Percentiles rank a stretch among this genome's conserved stretches.
phyloP scores from a whole-genome alignment of 37 sponge, comb jelly and placozoan species.

The Petrosia ficiformis region DNA sequence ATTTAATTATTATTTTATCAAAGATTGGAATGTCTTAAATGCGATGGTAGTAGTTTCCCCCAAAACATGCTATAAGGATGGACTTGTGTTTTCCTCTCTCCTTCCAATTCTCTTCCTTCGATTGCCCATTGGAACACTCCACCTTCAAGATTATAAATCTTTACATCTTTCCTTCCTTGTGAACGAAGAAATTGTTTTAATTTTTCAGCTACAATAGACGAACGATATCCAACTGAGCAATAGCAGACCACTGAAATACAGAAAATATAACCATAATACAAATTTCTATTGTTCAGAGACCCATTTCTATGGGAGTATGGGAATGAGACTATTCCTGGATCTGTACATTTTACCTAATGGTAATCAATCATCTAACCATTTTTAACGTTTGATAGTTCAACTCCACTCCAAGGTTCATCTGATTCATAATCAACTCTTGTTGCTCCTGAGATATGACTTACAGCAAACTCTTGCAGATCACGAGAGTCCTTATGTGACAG shows the following conservation, averaged over 20 bases:
- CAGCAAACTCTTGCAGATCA: conserved; percentile 50
- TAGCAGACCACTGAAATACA: conserved; percentile 82
- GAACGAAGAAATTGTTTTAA: conserved; percentile 5
- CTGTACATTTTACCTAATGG: too few species aligned
- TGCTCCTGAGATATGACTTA: conserved; percentile 73
- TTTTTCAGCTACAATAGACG: conserved; percentile 50
- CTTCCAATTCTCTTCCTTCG: conserved; percentile 41
- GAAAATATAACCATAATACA: too few species aligned
- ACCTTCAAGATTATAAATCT: conserved; percentile 77
- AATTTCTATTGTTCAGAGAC: too few species aligned
- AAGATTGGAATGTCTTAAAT: conserved; percentile 33
- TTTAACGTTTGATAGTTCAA: conserved; percentile 1
- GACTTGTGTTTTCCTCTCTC: conserved; percentile 19
- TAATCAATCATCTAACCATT: conserved; percentile 14
- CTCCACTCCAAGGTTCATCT: not conserved
- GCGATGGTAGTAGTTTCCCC: conserved; percentile 59
- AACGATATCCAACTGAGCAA: conserved; percentile 86
- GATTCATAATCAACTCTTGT: conserved; percentile 51
- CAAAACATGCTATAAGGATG: conserved; percentile 80
- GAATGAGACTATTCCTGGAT: too few species aligned
- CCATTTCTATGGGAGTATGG: too few species aligned
- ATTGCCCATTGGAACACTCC: conserved; percentile 87
- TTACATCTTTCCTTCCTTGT: not conserved
- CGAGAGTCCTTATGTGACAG: conserved; percentile 62
- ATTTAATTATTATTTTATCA: too few species aligned